These are phyloP conservation scores for Anhinga anhinga DNA, from an alignment of 2,113 vertebrate genomes.

Conservation along the genomic window DNA sequence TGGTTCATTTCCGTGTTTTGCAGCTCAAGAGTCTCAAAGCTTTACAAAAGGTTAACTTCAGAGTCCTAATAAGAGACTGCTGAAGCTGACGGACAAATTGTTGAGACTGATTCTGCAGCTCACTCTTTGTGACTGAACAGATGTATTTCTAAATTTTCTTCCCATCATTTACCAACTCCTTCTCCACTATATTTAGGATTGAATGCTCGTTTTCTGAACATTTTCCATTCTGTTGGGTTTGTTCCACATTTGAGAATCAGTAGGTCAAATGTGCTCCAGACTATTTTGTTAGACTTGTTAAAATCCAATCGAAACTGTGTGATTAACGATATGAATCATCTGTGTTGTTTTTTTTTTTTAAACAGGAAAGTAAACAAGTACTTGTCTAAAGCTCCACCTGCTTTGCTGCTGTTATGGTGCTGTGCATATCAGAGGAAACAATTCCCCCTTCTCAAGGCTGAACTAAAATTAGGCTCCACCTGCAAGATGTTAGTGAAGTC, in stretches of 20 bases:
- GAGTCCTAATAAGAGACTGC: conserved; percentile 30
- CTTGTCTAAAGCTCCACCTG: conserved; percentile 70
- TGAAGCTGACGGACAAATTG: conserved; percentile 45
- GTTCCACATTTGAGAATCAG: conserved; percentile 63
- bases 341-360: conserved; percentile 14
- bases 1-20: conserved; percentile 8
- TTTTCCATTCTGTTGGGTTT: conserved; percentile 70
- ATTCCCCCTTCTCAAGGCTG: conserved; percentile 76
- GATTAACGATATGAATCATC: conserved; percentile 73
- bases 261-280: conserved; percentile 69
- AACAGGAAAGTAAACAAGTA: conserved; percentile 72
- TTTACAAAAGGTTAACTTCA: conserved; percentile 43
- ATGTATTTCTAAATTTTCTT: conserved; percentile 76
- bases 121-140: conserved; percentile 71
- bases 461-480: conserved; percentile 85
- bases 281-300: conserved; percentile 68
- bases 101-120: conserved; percentile 27
- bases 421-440: conserved; percentile 66
- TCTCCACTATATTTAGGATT: conserved; percentile 74
- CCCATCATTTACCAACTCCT: conserved; percentile 62
- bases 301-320: conserved; percentile 67
- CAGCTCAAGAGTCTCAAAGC: not conserved
- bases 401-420: conserved; percentile 66
- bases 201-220: conserved; percentile 74
- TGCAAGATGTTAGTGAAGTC: conserved; percentile 83